phyloP scores from a whole-genome alignment of 2,113 vertebrate species.

The Myrmophylax atrothorax region DNA sequence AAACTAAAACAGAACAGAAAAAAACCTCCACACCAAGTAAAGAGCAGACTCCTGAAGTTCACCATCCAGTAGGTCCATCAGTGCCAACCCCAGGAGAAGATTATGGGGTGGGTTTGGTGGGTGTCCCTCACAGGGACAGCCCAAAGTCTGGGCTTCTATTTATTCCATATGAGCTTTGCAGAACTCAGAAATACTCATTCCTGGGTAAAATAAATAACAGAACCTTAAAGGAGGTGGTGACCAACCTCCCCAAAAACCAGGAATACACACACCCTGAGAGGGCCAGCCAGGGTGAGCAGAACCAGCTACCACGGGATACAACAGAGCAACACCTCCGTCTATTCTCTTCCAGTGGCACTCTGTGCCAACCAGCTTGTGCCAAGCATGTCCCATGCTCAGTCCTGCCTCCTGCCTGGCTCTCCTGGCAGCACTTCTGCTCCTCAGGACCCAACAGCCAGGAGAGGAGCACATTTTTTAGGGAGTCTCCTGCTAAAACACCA shows the following conservation, averaged over 20 bases:
- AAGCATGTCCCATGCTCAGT: not conserved
- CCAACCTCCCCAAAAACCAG: not conserved
- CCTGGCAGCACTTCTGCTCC: not conserved
- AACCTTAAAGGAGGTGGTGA: not conserved
- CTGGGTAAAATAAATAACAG: not conserved
- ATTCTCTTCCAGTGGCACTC: not conserved
- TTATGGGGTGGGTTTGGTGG: not conserved
- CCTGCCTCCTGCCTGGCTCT: not conserved
- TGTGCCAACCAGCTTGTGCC: rapidly evolving
- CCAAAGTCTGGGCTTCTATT: not conserved
- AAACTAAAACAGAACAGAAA: constrained; percentile 3
- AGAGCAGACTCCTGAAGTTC: not conserved
- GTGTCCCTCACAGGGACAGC: not conserved
- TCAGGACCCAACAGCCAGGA: not conserved
- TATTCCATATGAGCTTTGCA: not conserved
- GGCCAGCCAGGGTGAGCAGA: not conserved
- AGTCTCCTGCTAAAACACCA: constrained; percentile 9
- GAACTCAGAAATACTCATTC: not conserved
- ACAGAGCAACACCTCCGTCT: not conserved
- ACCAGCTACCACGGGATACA: rapidly evolving
- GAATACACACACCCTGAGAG: rapidly evolving
- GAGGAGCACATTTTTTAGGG: not conserved
- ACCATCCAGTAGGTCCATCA: not conserved
- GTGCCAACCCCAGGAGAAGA: not conserved
- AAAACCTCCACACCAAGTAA: not conserved